Base-by-base conservation (phyloP, 2,888 invertebrate species). In the Halictus quadricinctus region DNA sequence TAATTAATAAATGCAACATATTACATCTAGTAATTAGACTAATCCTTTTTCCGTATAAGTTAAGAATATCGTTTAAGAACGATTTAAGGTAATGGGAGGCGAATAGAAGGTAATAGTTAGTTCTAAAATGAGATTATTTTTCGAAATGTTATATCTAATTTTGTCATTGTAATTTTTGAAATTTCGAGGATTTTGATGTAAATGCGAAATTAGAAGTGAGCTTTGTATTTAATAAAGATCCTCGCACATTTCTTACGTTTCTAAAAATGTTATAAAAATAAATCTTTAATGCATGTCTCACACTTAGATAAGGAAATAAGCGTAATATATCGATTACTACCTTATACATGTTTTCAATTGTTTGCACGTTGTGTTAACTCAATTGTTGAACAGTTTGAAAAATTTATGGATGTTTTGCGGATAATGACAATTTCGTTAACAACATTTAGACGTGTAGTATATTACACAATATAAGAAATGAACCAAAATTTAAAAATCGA, bases 231-330 rank as follows among this genome's bases (percentile, higher is more conserved):
- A 85, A 85, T 72, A 64, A 72, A 85, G 66, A 0, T 1, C 72
- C 64, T 79, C 78, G 77, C 77, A 74, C 54, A 50, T 41, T 12
- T 46, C 60, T 69, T 36, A 13, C 77, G 36, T 74, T 75, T 78
- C 15, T 46, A 79, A 29, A 29, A 70, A 43, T 75, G 58, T 81
- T 80, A 75, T 54, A 43, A 50, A 60, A 80, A 64, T 58, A 79
- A 81, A 69, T 66, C 41, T 83, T 81, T 75, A 75, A 60, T 83
- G 88, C 87, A 87, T 82, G 87, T 70, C 88, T 85, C 80, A 88
- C 83, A 84, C 48, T 82, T 88, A 85, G 54, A 72, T 58, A 60
- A 75, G 70, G 76, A 70, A 43, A 81, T 48, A 60, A 60, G 72
- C 36, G 70, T 75, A 36, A 74, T 72, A 36, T 84, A 76, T 85